A percentile compares a stretch with the other conserved stretches of the same genome.
Evolutionary conservation across 2,888 invertebrate genomes (phyloP).

Genomic region (Sclerodermus sp.): DNA sequence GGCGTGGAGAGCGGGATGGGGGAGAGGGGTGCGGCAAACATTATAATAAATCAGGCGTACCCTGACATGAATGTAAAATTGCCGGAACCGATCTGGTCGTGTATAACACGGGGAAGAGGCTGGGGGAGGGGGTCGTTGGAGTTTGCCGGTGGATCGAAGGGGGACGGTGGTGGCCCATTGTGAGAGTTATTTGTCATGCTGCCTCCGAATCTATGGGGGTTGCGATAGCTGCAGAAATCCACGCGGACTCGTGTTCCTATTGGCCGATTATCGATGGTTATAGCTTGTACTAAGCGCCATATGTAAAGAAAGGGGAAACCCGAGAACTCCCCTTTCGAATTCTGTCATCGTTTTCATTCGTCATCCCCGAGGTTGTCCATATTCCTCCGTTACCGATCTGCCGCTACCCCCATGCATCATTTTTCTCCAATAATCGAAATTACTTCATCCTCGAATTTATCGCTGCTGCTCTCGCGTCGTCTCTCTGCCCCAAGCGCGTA

Average conservation of each 20-base stretch:
- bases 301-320: constrained; percentile 21
- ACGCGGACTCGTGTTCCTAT: constrained; percentile 36
- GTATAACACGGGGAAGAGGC: constrained; percentile 40
- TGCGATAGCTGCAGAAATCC: constrained; percentile 32
- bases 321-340: too few species aligned
- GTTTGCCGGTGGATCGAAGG: constrained; percentile 28
- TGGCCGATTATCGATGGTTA: constrained; percentile 51
- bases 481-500: too few species aligned
- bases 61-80: constrained; percentile 53
- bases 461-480: too few species aligned
- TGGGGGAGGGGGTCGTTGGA: constrained; percentile 23
- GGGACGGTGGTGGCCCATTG: constrained; percentile 41
- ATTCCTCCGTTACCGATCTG: too few species aligned
- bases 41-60: constrained; percentile 47
- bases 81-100: constrained; percentile 54
- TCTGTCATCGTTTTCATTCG: too few species aligned
- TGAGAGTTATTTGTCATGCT: constrained; percentile 55
- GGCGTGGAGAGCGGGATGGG: neutral
- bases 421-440: too few species aligned
- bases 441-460: too few species aligned
- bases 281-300: constrained; percentile 39
- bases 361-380: too few species aligned
- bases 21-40: constrained; percentile 40
- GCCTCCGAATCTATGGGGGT: constrained; percentile 45
- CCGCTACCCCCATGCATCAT: too few species aligned